A percentile compares a stretch with the other conserved stretches of the same genome.
phyloP scores from a whole-genome alignment of 2,113 vertebrate species.

The Sylvia atricapilla region DNA sequence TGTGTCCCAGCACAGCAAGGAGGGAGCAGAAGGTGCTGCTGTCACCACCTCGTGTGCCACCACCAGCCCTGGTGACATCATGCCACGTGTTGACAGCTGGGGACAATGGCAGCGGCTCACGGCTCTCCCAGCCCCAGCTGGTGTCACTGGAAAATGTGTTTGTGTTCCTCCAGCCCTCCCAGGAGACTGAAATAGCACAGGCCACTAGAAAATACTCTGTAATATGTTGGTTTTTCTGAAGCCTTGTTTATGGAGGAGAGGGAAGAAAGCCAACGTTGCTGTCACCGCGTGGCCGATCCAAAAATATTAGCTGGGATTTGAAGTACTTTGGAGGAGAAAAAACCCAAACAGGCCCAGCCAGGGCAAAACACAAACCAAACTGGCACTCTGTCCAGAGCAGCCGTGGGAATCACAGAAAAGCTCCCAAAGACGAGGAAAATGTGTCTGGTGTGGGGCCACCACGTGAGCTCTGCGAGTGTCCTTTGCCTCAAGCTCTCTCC shows the following conservation, averaged over 20 bases:
- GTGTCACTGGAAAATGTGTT: not conserved
- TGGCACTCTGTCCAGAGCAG: not conserved
- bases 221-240: not conserved
- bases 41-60: not conserved
- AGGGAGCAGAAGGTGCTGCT: not conserved
- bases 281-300: not conserved
- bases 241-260: not conserved
- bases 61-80: not conserved
- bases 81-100: not conserved
- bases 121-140: not conserved
- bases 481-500: not conserved
- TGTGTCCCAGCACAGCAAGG: not conserved
- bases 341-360: not conserved
- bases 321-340: not conserved
- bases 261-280: not conserved
- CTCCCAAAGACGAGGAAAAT: not conserved
- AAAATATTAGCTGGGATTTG: not conserved
- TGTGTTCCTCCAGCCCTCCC: not conserved
- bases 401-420: not conserved
- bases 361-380: not conserved
- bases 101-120: not conserved
- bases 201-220: not conserved
- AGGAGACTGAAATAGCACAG: not conserved
- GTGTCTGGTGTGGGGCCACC: not conserved
- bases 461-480: fast-evolving